Evolutionary conservation across 64 coral and sea anemone genomes (phyloP).

Genomic region (Trachythela sp.): DNA sequence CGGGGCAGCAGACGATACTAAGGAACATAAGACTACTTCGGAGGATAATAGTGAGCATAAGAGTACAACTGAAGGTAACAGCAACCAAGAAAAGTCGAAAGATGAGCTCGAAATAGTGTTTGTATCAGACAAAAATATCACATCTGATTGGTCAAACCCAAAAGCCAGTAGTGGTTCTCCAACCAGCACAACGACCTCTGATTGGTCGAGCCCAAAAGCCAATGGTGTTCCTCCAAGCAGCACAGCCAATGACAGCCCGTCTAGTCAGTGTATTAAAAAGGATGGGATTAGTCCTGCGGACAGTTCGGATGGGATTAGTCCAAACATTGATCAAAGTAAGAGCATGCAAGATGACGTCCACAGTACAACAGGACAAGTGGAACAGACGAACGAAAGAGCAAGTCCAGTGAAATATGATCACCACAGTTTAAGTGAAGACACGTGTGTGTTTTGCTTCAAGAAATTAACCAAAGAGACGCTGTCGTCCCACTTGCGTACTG

Average conservation of each 20-base stretch:
- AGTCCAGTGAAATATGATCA: neutral
- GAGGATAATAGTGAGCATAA: neutral
- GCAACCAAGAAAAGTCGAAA: neutral
- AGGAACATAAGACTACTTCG: neutral
- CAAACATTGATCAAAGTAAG: neutral
- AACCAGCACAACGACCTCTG: neutral
- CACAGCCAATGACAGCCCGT: neutral
- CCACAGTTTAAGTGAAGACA: neutral
- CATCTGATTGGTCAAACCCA: neutral
- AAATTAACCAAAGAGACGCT: neutral
- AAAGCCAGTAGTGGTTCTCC: too few relatives aligned
- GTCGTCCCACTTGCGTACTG: neutral
- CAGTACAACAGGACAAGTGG: neutral
- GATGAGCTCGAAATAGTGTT: slow-evolving; percentile 7
- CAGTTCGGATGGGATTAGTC: neutral
- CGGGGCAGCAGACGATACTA: neutral
- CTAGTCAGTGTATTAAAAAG: neutral
- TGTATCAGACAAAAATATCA: neutral
- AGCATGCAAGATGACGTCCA: neutral
- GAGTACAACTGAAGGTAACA: neutral
- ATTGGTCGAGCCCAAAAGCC: neutral
- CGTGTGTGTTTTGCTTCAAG: neutral
- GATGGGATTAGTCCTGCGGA: neutral
- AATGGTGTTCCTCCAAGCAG: neutral
- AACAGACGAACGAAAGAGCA: neutral